Conservation (phyloP, 2,797 vertebrate genomes). For the Urosaurus nigricauda region DNA sequence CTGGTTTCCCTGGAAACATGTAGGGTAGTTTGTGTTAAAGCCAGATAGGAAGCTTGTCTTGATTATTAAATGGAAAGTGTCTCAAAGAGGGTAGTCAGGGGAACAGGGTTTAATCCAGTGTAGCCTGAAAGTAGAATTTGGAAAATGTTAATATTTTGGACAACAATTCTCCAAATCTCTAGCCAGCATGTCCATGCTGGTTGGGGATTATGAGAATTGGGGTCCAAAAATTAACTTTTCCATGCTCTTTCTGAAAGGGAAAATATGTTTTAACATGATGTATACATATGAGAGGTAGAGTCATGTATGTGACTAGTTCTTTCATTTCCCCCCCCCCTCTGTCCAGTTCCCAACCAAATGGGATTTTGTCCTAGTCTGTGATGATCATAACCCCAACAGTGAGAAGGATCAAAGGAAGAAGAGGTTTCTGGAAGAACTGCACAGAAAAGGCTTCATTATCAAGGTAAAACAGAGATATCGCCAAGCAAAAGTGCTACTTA, state of each 20-base stretch:
- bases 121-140: no score
- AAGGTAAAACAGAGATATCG: conserved; percentile 78
- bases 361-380: conserved; percentile 89
- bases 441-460: conserved; percentile 83
- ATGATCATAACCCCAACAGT: conserved; percentile 54
- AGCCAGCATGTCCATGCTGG: no score
- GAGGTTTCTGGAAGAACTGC: conserved; percentile 82
- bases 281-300: neutral
- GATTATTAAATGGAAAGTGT: neutral
- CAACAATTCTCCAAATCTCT: no score
- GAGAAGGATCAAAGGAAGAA: conserved; percentile 75
- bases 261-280: neutral
- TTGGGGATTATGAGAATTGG: neutral
- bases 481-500: neutral
- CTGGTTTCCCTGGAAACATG: neutral
- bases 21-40: neutral
- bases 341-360: conserved; percentile 70
- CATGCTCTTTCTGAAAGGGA: neutral
- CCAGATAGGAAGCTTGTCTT: neutral
- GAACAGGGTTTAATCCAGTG: no score
- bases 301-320: neutral
- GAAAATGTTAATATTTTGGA: no score
- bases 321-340: conserved; percentile 39
- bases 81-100: neutral
- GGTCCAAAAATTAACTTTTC: neutral